Evolutionary conservation across 2,888 invertebrate species (phyloP).

Genomic region (Ariolimax columbianus): DNA sequence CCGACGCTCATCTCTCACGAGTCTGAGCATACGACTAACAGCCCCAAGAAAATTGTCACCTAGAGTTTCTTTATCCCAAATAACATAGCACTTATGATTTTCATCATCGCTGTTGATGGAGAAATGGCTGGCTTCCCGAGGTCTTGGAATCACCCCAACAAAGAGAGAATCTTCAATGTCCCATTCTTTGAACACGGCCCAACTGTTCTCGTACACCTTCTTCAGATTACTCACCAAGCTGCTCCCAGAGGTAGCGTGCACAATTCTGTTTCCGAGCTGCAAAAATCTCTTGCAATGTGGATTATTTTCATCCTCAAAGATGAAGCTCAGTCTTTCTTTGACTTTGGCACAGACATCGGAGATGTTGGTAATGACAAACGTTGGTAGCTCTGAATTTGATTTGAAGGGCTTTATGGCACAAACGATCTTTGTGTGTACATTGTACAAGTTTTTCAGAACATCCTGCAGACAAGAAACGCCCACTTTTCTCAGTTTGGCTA

Average conservation of each 20-base stretch:
- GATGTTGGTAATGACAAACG: conserved; percentile 47
- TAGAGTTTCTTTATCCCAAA: conserved; percentile 56
- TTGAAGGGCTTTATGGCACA: conserved; percentile 54
- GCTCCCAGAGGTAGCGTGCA: conserved; percentile 48
- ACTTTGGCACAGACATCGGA: conserved; percentile 43
- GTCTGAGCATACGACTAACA: conserved; percentile 54
- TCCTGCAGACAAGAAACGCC: conserved; percentile 57
- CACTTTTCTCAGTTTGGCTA: conserved; percentile 59
- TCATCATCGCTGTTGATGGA: conserved; percentile 51
- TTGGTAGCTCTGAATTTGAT: conserved; percentile 55
- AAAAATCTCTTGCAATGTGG: conserved; percentile 44
- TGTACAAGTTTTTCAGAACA: conserved; percentile 58
- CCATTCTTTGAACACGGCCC: conserved; percentile 54
- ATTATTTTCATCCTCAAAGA: conserved; percentile 49
- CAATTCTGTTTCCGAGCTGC: conserved; percentile 43
- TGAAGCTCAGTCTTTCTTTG: conserved; percentile 51
- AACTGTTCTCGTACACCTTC: conserved; percentile 43
- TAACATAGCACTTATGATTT: conserved; percentile 52
- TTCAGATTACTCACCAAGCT: conserved; percentile 45
- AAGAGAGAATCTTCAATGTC: conserved; percentile 54
- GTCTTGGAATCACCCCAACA: conserved; percentile 56
- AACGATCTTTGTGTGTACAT: conserved; percentile 57
- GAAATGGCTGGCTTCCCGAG: conserved; percentile 24
- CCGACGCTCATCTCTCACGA: conserved; percentile 54
- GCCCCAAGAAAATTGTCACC: conserved; percentile 54